Percentiles rank a stretch among this genome's conserved stretches.
Conservation (phyloP, 2,797 vertebrate species). For the Diceros bicornis region DNA sequence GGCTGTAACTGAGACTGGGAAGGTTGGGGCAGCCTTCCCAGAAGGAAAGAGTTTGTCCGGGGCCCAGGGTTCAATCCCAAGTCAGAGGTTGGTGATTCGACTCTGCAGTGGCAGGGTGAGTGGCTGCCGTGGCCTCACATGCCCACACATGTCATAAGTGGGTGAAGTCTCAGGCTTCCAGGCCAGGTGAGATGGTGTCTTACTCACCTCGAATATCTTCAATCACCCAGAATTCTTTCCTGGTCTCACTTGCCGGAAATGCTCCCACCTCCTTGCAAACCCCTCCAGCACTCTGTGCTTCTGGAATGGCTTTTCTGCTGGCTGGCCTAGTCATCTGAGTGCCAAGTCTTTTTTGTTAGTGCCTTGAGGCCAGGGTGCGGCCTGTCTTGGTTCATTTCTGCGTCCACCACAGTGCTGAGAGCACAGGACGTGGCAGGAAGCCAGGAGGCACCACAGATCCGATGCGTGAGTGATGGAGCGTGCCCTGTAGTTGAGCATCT, state of each 20-base stretch:
- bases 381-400: not conserved
- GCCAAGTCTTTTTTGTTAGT: not conserved
- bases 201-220: not conserved
- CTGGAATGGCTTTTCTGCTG: not conserved
- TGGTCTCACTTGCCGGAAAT: not conserved
- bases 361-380: not conserved
- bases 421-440: not conserved
- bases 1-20: not conserved
- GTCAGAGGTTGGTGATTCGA: not conserved
- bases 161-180: not conserved
- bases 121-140: not conserved
- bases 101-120: not conserved
- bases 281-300: not conserved
- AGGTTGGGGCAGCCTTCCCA: not conserved
- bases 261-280: too few relatives aligned
- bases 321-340: not conserved
- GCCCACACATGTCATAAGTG: not conserved
- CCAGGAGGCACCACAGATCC: too few relatives aligned
- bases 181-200: not conserved
- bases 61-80: not conserved
- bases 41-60: not conserved
- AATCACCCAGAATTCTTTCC: not conserved
- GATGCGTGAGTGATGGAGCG: not conserved
- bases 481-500: accelerated
- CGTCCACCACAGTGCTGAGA: not conserved